Evolutionary conservation across 2,888 invertebrate species (phyloP).

Genomic region (Melinaea menophilus): DNA sequence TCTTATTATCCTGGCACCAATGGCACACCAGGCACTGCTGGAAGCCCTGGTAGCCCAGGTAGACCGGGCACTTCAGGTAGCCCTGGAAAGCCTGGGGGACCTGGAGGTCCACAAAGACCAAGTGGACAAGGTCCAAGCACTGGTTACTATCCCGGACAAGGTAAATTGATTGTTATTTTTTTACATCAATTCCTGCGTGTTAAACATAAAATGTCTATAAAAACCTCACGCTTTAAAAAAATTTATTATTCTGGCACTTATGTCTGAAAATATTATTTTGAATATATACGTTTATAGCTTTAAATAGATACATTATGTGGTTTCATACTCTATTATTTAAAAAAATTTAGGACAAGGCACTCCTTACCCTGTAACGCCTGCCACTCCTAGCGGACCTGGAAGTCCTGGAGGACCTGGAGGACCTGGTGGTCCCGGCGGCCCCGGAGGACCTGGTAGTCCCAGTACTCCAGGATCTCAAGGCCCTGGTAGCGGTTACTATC

Average conservation of each 20-base stretch:
- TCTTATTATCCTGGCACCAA: constrained; percentile 42
- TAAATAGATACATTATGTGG: too few relatives aligned
- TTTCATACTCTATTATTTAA: too few relatives aligned
- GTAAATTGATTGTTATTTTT: constrained; percentile 19
- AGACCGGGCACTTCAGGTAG: constrained; percentile 25
- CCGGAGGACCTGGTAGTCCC: constrained; percentile 38
- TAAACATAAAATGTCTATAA: background rate
- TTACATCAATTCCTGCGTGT: too few relatives aligned
- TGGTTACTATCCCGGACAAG: too few relatives aligned
- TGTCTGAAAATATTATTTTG: too few relatives aligned
- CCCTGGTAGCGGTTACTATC: constrained; percentile 38
- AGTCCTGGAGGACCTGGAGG: constrained; percentile 36
- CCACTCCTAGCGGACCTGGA: constrained; percentile 33
- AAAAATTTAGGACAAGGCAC: constrained; percentile 39
- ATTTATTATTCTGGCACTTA: too few relatives aligned
- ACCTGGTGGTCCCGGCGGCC: constrained; percentile 34
- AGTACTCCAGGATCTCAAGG: constrained; percentile 45
- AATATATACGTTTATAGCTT: too few relatives aligned
- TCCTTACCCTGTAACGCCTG: constrained; percentile 50
- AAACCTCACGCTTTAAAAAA: background rate
- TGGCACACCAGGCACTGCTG: constrained; percentile 32
- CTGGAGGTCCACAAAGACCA: constrained; percentile 9
- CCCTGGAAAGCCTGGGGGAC: constrained; percentile 44
- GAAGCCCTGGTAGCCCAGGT: constrained; percentile 40
- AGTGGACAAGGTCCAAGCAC: too few relatives aligned